Evolutionary conservation across 2,888 invertebrate genomes (phyloP).

Genomic region (Apomyelois bistriatella): DNA sequence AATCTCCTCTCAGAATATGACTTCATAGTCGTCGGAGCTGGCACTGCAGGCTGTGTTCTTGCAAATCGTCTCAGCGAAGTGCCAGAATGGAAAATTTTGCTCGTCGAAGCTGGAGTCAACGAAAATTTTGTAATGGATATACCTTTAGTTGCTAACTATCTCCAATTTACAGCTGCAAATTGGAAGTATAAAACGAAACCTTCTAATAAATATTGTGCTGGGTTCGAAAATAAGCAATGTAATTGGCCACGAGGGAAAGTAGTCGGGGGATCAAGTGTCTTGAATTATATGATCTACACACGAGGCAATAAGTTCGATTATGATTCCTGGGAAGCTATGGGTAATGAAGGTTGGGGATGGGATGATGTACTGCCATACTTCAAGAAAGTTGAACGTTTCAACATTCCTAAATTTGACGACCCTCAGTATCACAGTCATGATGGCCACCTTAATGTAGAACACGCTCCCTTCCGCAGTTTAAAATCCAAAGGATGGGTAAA

Average conservation of each 20-base stretch:
- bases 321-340: conserved; percentile 86
- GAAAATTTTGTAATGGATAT: conserved; percentile 88
- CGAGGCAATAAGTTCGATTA: conserved; percentile 86
- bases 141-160: conserved; percentile 85
- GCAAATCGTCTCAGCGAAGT: conserved; percentile 87
- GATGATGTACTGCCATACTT: conserved; percentile 86
- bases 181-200: conserved; percentile 92
- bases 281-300: conserved; percentile 91
- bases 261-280: conserved; percentile 88
- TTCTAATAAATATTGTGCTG: conserved; percentile 85
- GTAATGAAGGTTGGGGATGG: conserved; percentile 87
- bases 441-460: conserved; percentile 79
- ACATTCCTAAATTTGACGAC: conserved; percentile 77
- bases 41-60: conserved; percentile 88
- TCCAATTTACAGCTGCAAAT: conserved; percentile 86
- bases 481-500: conserved; percentile 80
- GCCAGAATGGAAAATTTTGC: conserved; percentile 82
- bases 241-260: conserved; percentile 91
- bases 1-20: conserved; percentile 82
- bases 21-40: conserved; percentile 89
- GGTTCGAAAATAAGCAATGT: conserved; percentile 86
- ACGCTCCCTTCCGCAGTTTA: conserved; percentile 72
- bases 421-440: conserved; percentile 74
- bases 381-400: conserved; percentile 87
- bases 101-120: conserved; percentile 86